phyloP scores from a whole-genome alignment of 2,113 vertebrate species.

The Edolisoma coerulescens region DNA sequence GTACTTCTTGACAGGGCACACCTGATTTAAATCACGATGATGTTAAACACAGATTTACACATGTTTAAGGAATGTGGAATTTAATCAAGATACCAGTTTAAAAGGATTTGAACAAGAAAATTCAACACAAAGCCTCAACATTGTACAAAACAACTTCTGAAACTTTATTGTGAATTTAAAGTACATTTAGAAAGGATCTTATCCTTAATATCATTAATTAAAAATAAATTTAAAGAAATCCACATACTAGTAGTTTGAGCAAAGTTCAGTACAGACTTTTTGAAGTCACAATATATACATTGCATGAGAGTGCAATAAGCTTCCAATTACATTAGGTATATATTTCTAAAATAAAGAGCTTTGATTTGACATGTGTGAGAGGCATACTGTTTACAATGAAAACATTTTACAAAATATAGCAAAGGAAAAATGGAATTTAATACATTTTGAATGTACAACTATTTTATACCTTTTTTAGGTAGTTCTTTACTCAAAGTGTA shows the following conservation, averaged over 20 bases:
- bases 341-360: constrained; percentile 73
- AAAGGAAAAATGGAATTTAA: constrained; percentile 69
- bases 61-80: neutral
- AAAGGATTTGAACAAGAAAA: constrained; percentile 66
- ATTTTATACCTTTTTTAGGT: constrained; percentile 66
- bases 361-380: constrained; percentile 75
- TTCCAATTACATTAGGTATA: constrained; percentile 77
- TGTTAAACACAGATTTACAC: neutral
- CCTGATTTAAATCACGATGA: neutral
- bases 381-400: constrained; percentile 73
- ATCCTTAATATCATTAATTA: constrained; percentile 76
- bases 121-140: constrained; percentile 79
- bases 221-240: constrained; percentile 79
- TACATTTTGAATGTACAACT: constrained; percentile 77
- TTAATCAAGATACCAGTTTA: neutral
- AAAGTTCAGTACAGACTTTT: constrained; percentile 79
- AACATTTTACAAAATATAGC: constrained; percentile 74
- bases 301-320: constrained; percentile 79
- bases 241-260: constrained; percentile 76
- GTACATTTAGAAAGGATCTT: constrained; percentile 80
- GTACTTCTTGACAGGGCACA: neutral
- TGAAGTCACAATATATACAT: constrained; percentile 82
- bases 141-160: constrained; percentile 81
- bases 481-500: constrained; percentile 72
- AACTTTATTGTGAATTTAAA: constrained; percentile 84